Evolutionary conservation across 2,888 invertebrate genomes (phyloP), one percentile per base, ranked within the genome.

Genomic region (Furcula furcula): DNA sequence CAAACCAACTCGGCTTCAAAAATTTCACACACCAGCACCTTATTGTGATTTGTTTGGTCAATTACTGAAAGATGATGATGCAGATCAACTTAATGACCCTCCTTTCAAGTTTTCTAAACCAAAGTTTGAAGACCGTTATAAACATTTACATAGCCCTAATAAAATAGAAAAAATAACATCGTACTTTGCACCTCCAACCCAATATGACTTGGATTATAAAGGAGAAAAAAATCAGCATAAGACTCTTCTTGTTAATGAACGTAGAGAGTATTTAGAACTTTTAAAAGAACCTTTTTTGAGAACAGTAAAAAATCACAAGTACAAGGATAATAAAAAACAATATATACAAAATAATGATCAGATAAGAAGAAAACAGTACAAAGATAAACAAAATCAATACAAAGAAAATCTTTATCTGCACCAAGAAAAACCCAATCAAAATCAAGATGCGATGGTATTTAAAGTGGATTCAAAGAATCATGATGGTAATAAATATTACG

Each of bases 221-320:
- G 29, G 12, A 1, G 19, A 22, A 13, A 4, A 18, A 7, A 38
- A 29, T 11, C 2, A 4, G 6, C 26, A 9, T 2, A 26, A n/a
- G 7, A 14, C 12, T 14, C 4, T n/a, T 3, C 6, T 18, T 1
- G 18, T 3, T 11, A 18, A 42, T 20, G 44, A 35, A 1, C 43
- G 22, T 12, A 46, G 54, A 1, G 55, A 64, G 21, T 61, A 58
- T 19, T 22, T 65, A 10, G 65, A 68, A 38, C 51, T 68, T 7
- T 39, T 65, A 7, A 68, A 65, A 36, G 27, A 43, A 28, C 65
- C 69, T 19, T 18, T 62, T 27, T 16, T 55, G 21, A 34, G 42
- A 27, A 21, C 47, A 7, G 9, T 15, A 3, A 30, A 13, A 20
- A 13, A 11, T 27, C 18, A 12, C 19, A 31, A 31, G 3, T 38